Percentiles rank a stretch among this genome's conserved stretches.
phyloP scores from a whole-genome alignment of 2,113 vertebrate species.

The Marcusenius ussheri region DNA sequence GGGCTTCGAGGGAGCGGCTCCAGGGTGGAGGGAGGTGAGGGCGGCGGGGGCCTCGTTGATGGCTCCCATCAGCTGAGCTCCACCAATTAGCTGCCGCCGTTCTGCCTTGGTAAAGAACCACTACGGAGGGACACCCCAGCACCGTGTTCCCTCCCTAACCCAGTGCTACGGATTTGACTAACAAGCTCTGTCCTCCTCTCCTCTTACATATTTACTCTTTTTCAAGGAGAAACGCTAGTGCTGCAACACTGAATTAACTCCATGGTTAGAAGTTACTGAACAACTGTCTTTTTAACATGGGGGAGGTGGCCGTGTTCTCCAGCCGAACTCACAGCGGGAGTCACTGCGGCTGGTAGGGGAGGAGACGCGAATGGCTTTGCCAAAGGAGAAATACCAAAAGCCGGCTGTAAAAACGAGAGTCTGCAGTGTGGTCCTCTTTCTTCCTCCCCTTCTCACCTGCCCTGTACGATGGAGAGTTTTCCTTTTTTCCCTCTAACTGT shows the following conservation, averaged over 20 bases:
- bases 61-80: constrained; percentile 55
- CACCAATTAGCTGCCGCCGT: constrained; percentile 63
- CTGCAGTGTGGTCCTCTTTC: neutral
- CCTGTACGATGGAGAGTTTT: neutral
- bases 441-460: neutral
- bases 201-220: constrained; percentile 26
- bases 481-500: neutral
- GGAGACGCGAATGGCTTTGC: neutral
- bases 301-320: neutral
- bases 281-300: constrained; percentile 29
- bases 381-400: neutral
- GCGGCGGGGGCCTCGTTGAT: constrained; percentile 62
- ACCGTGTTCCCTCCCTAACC: constrained; percentile 49
- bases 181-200: constrained; percentile 50
- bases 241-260: constrained; percentile 42
- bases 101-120: constrained; percentile 62
- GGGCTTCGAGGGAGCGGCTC: constrained; percentile 57
- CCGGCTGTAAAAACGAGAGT: neutral
- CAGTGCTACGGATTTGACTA: constrained; percentile 62
- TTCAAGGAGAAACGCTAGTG: constrained; percentile 51
- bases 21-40: constrained; percentile 40
- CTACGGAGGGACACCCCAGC: constrained; percentile 46
- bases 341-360: neutral
- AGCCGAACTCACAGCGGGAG: neutral
- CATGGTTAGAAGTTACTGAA: constrained; percentile 35